These are phyloP conservation scores for Cinara cedri DNA, from an alignment of 2,888 invertebrate species.

Conservation along the genomic window DNA sequence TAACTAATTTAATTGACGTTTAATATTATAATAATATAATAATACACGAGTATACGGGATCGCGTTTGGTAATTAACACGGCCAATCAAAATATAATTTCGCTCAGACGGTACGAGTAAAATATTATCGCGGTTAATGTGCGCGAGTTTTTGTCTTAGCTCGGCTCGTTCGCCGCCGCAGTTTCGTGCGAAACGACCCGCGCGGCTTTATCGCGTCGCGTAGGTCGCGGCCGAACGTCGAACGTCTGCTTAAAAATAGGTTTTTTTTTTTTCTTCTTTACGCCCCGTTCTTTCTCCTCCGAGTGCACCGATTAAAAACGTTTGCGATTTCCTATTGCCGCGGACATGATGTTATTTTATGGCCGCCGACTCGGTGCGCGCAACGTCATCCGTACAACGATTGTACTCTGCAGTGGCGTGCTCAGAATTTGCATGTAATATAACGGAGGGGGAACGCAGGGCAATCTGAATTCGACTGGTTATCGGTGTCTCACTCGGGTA, in stretches of 20 bases:
- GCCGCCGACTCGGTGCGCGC: too few relatives aligned
- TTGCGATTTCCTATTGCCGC: too few relatives aligned
- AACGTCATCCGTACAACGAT: too few relatives aligned
- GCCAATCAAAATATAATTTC: conserved; percentile 15
- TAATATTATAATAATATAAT: background rate
- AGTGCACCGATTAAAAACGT: too few relatives aligned
- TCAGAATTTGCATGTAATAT: too few relatives aligned
- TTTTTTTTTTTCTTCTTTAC: background rate
- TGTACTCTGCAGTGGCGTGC: too few relatives aligned
- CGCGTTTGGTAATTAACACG: conserved; percentile 16
- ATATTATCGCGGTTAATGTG: background rate
- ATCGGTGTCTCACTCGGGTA: too few relatives aligned
- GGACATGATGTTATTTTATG: too few relatives aligned
- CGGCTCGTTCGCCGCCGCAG: too few relatives aligned
- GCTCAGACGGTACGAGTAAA: background rate
- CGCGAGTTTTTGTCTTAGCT: conserved; percentile 2
- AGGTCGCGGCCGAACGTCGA: background rate
- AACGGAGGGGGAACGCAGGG: too few relatives aligned
- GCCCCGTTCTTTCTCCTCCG: too few relatives aligned
- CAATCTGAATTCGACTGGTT: too few relatives aligned
- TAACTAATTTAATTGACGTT: conserved; percentile 12
- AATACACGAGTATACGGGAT: background rate
- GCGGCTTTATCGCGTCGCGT: background rate
- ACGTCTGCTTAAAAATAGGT: background rate
- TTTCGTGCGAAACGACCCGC: background rate